phyloP scores from a whole-genome alignment of 2,797 vertebrate species.

The Hephaestus fuliginosus region DNA sequence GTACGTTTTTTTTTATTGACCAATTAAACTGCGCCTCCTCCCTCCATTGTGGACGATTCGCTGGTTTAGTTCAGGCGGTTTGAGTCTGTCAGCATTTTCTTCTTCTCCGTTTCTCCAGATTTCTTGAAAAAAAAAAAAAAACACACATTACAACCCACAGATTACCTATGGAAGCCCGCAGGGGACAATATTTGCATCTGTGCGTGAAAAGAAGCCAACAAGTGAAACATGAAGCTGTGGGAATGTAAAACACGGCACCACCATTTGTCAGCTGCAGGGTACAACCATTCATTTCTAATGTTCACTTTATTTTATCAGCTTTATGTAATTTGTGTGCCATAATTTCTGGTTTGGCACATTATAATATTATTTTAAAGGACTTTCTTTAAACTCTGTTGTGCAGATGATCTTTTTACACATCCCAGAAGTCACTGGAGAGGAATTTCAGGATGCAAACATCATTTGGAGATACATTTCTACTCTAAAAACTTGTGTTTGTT shows the following conservation, averaged over 20 bases:
- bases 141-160: not conserved
- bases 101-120: not conserved
- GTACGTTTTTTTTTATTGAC: conserved; percentile 1
- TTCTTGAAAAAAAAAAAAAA: not conserved
- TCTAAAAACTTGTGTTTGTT: not conserved
- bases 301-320: not conserved
- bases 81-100: not conserved
- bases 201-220: not conserved
- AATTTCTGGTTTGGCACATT: not conserved
- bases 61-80: conserved; percentile 17
- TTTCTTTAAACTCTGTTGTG: not conserved
- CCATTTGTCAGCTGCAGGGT: not conserved
- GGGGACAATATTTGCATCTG: not conserved
- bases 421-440: too few species aligned
- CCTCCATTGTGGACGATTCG: not conserved
- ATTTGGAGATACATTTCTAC: not conserved
- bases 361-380: too few species aligned
- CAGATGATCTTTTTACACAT: not conserved
- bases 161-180: conserved; percentile 8
- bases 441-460: not conserved
- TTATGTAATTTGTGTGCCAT: not conserved
- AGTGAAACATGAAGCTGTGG: conserved; percentile 1
- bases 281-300: not conserved
- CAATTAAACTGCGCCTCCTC: conserved; percentile 1
- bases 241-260: not conserved